Conservation (phyloP, 2,888 invertebrate genomes). For the Scaptomyza caliginosa region DNA sequence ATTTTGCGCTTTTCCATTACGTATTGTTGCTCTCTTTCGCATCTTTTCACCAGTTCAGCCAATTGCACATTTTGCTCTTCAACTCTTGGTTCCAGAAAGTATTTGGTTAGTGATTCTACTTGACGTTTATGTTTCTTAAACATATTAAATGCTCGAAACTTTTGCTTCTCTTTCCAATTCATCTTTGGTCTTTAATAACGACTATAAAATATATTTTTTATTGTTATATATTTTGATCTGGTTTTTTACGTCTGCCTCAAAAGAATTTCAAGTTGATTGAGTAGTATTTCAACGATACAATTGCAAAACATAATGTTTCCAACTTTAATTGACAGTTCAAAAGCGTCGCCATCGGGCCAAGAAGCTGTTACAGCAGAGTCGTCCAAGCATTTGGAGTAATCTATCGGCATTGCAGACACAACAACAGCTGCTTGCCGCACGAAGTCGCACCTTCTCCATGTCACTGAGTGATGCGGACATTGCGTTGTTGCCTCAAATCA, state of each 20-base stretch:
- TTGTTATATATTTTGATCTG: not conserved
- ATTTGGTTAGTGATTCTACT: not conserved
- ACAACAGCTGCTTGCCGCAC: conserved; percentile 86
- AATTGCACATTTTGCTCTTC: not conserved
- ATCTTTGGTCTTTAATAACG: not conserved
- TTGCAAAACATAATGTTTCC: no score
- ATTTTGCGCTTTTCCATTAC: not conserved
- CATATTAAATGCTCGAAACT: not conserved
- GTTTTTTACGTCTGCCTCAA: not conserved
- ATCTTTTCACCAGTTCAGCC: not conserved
- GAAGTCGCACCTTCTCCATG: conserved; percentile 89
- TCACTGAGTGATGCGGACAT: conserved; percentile 92
- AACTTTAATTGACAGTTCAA: conserved; percentile 85
- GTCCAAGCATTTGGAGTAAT: conserved; percentile 89
- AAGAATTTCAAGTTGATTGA: not conserved
- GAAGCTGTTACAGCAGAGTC: conserved; percentile 86
- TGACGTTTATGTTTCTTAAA: not conserved
- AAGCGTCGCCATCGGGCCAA: conserved; percentile 88
- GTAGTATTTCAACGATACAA: not conserved
- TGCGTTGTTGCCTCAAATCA: conserved; percentile 92
- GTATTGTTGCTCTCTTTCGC: not conserved
- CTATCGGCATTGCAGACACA: conserved; percentile 92
- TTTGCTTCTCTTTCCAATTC: not conserved
- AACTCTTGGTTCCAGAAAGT: not conserved
- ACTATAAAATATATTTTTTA: not conserved